These are phyloP conservation scores for Aphis gossypii DNA, from an alignment of 1,140 invertebrate genomes.

Conservation along the genomic window DNA sequence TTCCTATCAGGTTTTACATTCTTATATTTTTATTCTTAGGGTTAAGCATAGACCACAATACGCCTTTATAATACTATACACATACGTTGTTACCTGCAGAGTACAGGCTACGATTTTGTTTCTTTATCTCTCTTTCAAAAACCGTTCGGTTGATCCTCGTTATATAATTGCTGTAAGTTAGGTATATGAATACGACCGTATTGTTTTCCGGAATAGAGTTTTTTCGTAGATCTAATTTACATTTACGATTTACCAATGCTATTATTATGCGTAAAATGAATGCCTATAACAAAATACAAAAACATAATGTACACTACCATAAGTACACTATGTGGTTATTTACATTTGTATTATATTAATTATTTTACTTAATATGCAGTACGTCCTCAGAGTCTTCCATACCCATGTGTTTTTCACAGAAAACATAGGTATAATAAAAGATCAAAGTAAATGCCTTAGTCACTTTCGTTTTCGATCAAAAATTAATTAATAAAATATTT, in stretches of 20 bases:
- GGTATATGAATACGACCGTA: neutral
- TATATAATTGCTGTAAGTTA: neutral
- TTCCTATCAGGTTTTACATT: neutral
- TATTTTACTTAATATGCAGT: neutral
- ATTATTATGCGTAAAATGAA: neutral
- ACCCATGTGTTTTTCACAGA: neutral
- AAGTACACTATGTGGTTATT: neutral
- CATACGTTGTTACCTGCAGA: neutral
- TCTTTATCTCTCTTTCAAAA: neutral
- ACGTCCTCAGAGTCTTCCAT: neutral
- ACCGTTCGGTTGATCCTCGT: neutral
- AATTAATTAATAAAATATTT: neutral
- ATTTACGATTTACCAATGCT: neutral
- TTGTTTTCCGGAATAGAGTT: neutral
- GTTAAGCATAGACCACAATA: no score
- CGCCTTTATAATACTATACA: neutral
- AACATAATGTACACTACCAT: neutral
- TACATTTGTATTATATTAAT: constrained; percentile 14
- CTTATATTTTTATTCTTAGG: neutral
- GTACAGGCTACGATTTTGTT: neutral
- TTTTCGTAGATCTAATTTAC: neutral
- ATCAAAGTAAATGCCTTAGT: neutral
- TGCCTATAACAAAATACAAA: neutral
- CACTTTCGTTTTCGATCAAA: neutral
- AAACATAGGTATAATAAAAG: neutral